These are phyloP conservation scores for Patiria miniata DNA, from an alignment of 35 echinoderm and acorn worm species.

Conservation along the genomic window DNA sequence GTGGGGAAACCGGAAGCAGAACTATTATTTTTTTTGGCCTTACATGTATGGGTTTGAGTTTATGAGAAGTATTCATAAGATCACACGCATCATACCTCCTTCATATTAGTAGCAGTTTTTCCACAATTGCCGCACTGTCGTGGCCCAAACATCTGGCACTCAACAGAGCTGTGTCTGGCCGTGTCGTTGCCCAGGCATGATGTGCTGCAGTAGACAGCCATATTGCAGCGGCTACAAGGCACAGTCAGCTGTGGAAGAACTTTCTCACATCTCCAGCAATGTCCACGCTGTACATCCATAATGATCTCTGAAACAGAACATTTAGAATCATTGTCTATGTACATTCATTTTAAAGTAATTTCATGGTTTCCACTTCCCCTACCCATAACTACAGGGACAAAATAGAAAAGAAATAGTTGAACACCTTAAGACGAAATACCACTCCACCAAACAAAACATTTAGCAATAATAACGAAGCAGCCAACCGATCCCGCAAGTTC, in stretches of 20 bases:
- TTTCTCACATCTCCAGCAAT: conserved; percentile 43
- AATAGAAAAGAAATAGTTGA: neutral
- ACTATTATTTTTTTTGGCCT: no score
- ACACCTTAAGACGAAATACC: neutral
- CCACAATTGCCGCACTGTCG: neutral
- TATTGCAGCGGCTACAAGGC: neutral
- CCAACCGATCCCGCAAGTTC: no score
- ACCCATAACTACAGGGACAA: neutral
- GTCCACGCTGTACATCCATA: conserved; percentile 36
- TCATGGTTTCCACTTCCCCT: neutral
- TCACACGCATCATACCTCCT: neutral
- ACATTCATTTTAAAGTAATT: neutral
- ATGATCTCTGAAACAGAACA: neutral
- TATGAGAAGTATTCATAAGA: neutral
- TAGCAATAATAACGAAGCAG: neutral
- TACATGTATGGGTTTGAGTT: no score
- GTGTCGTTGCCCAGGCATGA: neutral
- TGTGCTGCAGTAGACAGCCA: conserved; percentile 16
- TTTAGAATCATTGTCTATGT: neutral
- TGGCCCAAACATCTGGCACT: conserved; percentile 27
- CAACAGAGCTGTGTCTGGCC: conserved; percentile 24
- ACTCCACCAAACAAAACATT: neutral
- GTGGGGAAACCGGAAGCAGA: no score
- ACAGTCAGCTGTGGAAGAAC: neutral
- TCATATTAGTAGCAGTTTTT: neutral